Percentiles rank a stretch among this genome's conserved stretches.
These are phyloP conservation scores for Gryon sp. DNA, from an alignment of 1,140 invertebrate species.

Conservation along the genomic window DNA sequence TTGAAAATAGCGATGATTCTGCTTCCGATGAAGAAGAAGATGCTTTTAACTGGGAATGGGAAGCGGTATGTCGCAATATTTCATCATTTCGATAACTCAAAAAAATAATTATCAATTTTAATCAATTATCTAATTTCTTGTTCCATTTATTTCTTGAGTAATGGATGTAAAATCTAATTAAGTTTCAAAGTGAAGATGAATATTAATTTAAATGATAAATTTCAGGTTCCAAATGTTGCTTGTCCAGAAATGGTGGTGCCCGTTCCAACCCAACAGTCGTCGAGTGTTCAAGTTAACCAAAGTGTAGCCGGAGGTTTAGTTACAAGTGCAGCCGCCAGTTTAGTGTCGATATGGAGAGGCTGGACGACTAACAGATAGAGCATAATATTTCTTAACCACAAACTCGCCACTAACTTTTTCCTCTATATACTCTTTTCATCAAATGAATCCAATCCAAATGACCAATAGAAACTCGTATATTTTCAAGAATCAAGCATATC, in stretches of 20 bases:
- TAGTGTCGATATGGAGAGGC: conserved; percentile 86
- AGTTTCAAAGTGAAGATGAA: no score
- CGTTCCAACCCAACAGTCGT: conserved; percentile 79
- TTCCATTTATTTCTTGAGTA: no score
- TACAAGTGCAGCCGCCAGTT: conserved; percentile 84
- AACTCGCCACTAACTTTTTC: conserved; percentile 15
- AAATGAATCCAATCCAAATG: conserved; percentile 5
- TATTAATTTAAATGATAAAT: conserved; percentile 15
- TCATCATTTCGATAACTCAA: no score
- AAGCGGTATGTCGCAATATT: conserved; percentile 85
- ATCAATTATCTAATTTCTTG: no score
- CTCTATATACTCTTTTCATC: no score
- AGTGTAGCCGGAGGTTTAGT: conserved; percentile 83
- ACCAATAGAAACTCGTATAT: conserved; percentile 18
- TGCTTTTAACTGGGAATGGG: conserved; percentile 84
- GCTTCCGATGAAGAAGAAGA: conserved; percentile 85
- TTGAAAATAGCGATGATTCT: conserved; percentile 83
- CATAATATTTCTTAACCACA: conserved; percentile 21
- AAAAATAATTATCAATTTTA: no score
- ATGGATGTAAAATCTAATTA: no score
- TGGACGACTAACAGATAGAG: conserved; percentile 81
- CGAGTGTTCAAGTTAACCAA: conserved; percentile 80
- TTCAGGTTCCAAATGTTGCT: conserved; percentile 81
- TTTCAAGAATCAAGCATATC: conserved; percentile 24
- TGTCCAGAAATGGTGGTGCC: conserved; percentile 80